Conservation (phyloP, 2,797 vertebrate species). For the Acipenser oxyrinchus region DNA sequence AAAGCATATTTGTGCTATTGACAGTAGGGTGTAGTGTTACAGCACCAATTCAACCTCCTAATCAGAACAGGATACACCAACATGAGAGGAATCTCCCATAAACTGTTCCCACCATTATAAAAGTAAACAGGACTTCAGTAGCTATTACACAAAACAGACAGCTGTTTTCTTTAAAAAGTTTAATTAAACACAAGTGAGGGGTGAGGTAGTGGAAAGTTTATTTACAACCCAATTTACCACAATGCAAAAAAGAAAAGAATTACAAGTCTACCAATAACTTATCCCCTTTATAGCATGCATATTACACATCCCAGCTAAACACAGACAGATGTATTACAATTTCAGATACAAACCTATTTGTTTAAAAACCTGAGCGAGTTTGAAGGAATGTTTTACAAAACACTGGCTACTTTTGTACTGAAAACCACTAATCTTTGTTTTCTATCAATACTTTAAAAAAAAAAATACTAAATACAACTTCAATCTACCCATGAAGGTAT, state of each 20-base stretch:
- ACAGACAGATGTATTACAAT: conserved; percentile 33
- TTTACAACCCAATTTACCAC: conserved; percentile 46
- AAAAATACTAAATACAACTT: conserved; percentile 16
- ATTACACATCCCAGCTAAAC: conserved; percentile 30
- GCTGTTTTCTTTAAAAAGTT: background rate
- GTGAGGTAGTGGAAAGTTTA: conserved; percentile 53
- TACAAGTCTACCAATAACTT: conserved; percentile 2
- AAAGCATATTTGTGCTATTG: no score
- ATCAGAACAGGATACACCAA: no score
- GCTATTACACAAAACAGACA: no score
- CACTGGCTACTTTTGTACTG: conserved; percentile 28
- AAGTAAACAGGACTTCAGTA: no score
- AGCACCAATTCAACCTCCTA: no score
- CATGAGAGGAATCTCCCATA: no score
- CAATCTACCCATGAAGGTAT: conserved; percentile 6
- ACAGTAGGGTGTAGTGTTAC: no score
- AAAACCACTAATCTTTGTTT: conserved; percentile 28
- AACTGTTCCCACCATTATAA: no score
- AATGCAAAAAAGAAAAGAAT: conserved; percentile 30
- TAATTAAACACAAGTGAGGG: background rate
- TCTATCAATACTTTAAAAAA: conserved; percentile 28
- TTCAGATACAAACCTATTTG: conserved; percentile 36
- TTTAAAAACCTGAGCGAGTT: conserved; percentile 43
- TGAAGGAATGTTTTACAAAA: conserved; percentile 49
- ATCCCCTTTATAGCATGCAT: conserved; percentile 32